Percentiles rank a stretch among this genome's conserved stretches.
Conservation (phyloP, 2,888 invertebrate genomes). For the Trichacis sp. region DNA sequence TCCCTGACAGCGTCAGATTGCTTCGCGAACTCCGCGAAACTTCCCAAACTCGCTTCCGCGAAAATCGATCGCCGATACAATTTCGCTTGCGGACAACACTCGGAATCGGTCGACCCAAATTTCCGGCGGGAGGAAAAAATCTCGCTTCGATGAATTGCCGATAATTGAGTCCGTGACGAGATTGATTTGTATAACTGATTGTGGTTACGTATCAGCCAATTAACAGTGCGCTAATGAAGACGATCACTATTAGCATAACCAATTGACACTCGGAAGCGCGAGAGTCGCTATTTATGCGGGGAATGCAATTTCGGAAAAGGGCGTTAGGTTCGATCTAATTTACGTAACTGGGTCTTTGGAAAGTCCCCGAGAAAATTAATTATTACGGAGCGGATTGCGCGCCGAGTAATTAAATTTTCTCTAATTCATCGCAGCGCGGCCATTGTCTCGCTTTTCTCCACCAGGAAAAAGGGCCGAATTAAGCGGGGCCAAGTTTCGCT, state of each 20-base stretch:
- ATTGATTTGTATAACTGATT: constrained; percentile 33
- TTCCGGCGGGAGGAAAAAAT: no score
- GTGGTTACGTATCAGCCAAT: constrained; percentile 50
- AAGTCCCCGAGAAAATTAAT: constrained; percentile 50
- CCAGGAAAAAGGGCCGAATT: no score
- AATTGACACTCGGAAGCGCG: constrained; percentile 32
- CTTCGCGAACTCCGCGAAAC: neutral
- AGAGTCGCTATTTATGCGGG: neutral
- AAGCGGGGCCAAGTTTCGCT: no score
- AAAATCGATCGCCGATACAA: constrained; percentile 1
- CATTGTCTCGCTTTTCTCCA: constrained; percentile 41
- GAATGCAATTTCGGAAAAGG: neutral
- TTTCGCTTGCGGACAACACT: neutral
- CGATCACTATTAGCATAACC: constrained; percentile 51
- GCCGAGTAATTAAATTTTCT: constrained; percentile 57
- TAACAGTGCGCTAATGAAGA: constrained; percentile 50
- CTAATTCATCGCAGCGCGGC: constrained; percentile 32
- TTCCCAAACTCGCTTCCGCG: neutral
- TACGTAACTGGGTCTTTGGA: no score
- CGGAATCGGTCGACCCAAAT: neutral
- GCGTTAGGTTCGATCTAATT: constrained; percentile 13
- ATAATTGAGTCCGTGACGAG: no score
- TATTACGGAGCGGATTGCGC: constrained; percentile 48
- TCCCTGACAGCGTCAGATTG: neutral
- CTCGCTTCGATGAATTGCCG: neutral